These are phyloP conservation scores for Sparidentex hasta DNA, from an alignment of 2,797 vertebrate genomes.

Conservation along the genomic window DNA sequence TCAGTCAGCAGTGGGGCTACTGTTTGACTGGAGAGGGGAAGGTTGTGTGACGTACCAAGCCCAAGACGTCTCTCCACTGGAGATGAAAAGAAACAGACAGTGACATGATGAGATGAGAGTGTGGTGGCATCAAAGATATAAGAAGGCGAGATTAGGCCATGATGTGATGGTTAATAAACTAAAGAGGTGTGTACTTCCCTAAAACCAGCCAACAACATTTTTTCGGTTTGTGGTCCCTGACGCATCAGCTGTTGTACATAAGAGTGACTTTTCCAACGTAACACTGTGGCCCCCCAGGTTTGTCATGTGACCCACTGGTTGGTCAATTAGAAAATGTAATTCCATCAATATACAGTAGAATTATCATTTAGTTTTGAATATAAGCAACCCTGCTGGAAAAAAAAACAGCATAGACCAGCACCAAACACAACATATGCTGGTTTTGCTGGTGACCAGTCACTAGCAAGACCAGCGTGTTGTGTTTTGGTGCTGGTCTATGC, in stretches of 20 bases:
- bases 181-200: background rate
- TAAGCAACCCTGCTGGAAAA: too few species aligned
- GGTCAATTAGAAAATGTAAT: background rate
- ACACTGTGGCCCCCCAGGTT: too few species aligned
- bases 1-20: conserved; percentile 40
- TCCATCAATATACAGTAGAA: background rate
- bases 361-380: background rate
- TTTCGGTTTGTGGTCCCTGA: background rate
- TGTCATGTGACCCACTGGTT: background rate
- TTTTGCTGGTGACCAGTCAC: too few species aligned
- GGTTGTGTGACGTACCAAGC: conserved; percentile 84
- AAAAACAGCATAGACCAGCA: too few species aligned
- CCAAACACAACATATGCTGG: too few species aligned
- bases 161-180: too few species aligned
- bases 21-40: conserved; percentile 42
- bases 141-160: background rate
- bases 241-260: background rate
- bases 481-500: too few species aligned
- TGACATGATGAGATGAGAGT: conserved; percentile 50
- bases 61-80: conserved; percentile 88
- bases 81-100: conserved; percentile 82
- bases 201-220: background rate
- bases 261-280: background rate
- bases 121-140: background rate
- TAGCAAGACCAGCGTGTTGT: too few species aligned